These are phyloP conservation scores for Ophiothrix spiculata DNA, from an alignment of 35 echinoderm and acorn worm genomes.

Conservation along the genomic window DNA sequence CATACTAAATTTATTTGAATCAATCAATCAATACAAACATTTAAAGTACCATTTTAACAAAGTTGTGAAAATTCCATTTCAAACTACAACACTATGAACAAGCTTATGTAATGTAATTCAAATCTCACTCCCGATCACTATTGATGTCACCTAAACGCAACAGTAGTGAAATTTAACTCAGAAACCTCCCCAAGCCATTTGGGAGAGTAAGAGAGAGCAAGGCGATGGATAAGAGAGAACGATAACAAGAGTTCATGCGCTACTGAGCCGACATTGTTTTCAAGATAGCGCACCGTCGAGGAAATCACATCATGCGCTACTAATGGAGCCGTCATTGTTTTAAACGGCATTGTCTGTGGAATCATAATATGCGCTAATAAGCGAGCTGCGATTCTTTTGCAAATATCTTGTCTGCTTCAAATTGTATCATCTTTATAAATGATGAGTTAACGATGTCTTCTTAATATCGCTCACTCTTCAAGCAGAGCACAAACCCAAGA, in stretches of 20 bases:
- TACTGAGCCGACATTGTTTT: background rate
- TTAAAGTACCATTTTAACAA: too few species aligned
- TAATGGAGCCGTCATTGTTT: background rate
- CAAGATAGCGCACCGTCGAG: too few species aligned
- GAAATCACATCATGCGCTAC: background rate
- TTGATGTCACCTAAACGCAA: background rate
- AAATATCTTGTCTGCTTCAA: too few species aligned
- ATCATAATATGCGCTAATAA: too few species aligned
- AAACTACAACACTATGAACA: background rate
- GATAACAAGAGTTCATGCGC: background rate
- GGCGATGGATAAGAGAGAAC: background rate
- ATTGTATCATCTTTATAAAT: too few species aligned
- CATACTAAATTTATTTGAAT: background rate
- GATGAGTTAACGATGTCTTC: too few species aligned
- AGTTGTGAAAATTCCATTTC: too few species aligned
- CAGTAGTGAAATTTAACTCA: slow-evolving; percentile 8
- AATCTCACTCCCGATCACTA: background rate
- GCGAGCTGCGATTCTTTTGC: too few species aligned
- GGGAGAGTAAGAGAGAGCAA: background rate
- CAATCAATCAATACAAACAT: background rate
- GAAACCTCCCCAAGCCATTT: background rate
- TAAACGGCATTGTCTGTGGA: background rate
- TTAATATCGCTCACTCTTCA: too few species aligned
- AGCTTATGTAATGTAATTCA: background rate
- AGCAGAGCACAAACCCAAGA: too few species aligned